phyloP scores from a whole-genome alignment of 2,113 vertebrate genomes.

The Leucosticte australis region DNA sequence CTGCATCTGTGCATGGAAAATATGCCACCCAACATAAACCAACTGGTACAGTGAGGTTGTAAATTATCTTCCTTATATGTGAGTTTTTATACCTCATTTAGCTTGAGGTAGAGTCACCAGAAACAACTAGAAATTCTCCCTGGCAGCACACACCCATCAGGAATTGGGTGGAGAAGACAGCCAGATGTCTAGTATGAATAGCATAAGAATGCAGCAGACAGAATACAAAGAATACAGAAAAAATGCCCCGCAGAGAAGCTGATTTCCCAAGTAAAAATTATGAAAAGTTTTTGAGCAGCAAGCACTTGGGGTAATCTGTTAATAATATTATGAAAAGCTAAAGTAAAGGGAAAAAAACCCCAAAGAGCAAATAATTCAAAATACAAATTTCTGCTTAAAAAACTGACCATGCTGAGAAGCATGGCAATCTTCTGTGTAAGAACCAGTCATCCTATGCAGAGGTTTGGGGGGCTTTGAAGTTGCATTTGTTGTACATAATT shows the following conservation, averaged over 20 bases:
- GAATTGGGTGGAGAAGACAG: slow-evolving; percentile 43
- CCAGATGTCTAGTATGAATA: slow-evolving; percentile 58
- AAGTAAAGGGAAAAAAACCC: background rate
- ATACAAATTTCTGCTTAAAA: background rate
- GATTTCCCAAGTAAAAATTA: slow-evolving; percentile 20
- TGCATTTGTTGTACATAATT: background rate
- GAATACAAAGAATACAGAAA: slow-evolving; percentile 55
- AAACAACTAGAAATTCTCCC: slow-evolving; percentile 4
- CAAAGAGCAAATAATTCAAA: background rate
- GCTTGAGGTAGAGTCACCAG: background rate
- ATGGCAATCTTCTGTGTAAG: background rate
- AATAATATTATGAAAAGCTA: background rate
- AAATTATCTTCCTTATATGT: background rate
- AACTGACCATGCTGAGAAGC: background rate
- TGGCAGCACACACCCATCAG: slow-evolving; percentile 32
- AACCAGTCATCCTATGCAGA: background rate
- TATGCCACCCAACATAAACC: background rate
- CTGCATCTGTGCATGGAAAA: background rate
- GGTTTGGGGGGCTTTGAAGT: background rate
- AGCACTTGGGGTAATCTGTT: slow-evolving; percentile 18
- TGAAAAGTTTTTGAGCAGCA: slow-evolving; percentile 7
- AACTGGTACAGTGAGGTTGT: background rate
- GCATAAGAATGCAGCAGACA: slow-evolving; percentile 53
- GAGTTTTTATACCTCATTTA: background rate
- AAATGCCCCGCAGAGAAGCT: slow-evolving; percentile 31